These are phyloP conservation scores for Clanis bilineata DNA, from an alignment of 2,888 invertebrate species.

Conservation along the genomic window DNA sequence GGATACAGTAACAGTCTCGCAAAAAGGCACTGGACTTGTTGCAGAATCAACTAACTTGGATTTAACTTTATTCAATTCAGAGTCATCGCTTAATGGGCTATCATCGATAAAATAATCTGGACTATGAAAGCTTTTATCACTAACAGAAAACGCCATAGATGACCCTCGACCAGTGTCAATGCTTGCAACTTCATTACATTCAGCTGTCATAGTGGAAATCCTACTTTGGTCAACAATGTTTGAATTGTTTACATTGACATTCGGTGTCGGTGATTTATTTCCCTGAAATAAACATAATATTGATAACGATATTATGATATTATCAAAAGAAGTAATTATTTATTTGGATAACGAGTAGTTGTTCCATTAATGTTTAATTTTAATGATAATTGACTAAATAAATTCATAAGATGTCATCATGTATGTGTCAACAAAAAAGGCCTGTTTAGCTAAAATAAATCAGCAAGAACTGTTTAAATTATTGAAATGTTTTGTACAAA, in stretches of 20 bases:
- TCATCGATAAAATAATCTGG: conserved; percentile 53
- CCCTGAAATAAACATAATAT: conserved; percentile 4
- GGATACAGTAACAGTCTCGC: conserved; percentile 26
- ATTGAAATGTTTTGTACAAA: neutral
- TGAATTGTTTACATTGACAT: neutral
- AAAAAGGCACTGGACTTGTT: conserved; percentile 37
- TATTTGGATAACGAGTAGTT: too few relatives aligned
- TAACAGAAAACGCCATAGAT: conserved; percentile 63
- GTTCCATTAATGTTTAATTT: too few relatives aligned
- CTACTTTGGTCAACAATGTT: neutral
- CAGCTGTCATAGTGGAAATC: conserved; percentile 20
- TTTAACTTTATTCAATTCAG: conserved; percentile 32
- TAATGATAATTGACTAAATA: too few relatives aligned
- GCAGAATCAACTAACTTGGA: conserved; percentile 28
- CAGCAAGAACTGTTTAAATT: too few relatives aligned
- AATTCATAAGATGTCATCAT: too few relatives aligned
- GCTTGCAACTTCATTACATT: conserved; percentile 47
- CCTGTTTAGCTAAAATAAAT: too few relatives aligned
- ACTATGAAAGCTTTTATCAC: conserved; percentile 59
- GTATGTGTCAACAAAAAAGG: too few relatives aligned
- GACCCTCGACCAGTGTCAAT: conserved; percentile 71
- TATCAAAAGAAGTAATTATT: too few relatives aligned
- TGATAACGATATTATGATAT: neutral
- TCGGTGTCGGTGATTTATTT: neutral
- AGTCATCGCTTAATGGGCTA: conserved; percentile 40